Conservation (phyloP, 2,113 vertebrate species). For the Cygnus atratus region DNA sequence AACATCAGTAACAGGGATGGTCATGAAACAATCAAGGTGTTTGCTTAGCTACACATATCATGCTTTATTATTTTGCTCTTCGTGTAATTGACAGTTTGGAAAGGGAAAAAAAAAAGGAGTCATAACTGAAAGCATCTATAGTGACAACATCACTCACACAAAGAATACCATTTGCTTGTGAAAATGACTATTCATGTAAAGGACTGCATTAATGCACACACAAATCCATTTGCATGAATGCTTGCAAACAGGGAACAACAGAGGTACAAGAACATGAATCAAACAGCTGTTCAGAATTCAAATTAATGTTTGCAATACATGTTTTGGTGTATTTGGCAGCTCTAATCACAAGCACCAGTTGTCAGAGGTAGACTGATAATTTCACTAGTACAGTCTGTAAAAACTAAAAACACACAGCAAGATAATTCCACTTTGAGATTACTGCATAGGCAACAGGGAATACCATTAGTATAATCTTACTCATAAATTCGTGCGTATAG, state of each 20-base stretch:
- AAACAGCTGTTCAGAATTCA: constrained; percentile 67
- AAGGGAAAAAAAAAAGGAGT: not conserved
- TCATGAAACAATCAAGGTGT: not conserved
- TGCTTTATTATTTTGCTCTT: not conserved
- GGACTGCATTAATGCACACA: constrained; percentile 44
- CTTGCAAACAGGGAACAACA: constrained; percentile 60
- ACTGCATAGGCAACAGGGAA: not conserved
- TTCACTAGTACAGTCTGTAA: not conserved
- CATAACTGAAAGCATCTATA: constrained; percentile 10
- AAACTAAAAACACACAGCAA: not conserved
- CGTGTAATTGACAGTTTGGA: not conserved
- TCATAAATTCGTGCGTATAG: not conserved
- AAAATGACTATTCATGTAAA: constrained; percentile 47
- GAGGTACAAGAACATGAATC: constrained; percentile 48
- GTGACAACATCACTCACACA: not conserved
- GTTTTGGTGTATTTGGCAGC: constrained; percentile 46
- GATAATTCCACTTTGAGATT: not conserved
- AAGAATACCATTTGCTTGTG: constrained; percentile 19
- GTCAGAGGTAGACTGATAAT: constrained; percentile 24
- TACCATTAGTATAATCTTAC: not conserved
- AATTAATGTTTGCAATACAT: constrained; percentile 60
- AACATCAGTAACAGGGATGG: not conserved
- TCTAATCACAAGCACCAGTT: constrained; percentile 45
- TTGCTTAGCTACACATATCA: not conserved
- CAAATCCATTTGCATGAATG: constrained; percentile 59